These are phyloP conservation scores for Microctonus brassicae DNA, from an alignment of 2,888 invertebrate genomes.

Conservation along the genomic window DNA sequence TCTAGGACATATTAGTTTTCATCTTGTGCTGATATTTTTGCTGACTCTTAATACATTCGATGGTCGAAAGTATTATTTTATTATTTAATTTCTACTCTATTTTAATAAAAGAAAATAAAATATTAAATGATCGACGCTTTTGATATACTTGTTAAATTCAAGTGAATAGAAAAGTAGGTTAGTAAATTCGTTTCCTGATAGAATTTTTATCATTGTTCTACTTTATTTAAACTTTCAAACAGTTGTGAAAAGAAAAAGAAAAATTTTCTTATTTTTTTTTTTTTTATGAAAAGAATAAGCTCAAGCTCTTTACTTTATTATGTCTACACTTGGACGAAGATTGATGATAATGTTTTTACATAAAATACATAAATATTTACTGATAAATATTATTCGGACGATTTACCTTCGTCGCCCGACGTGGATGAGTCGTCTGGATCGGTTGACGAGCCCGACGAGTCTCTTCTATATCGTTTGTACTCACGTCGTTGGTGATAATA, in stretches of 20 bases:
- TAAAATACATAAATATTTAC: neutral
- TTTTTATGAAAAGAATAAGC: neutral
- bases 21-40: conserved; percentile 35
- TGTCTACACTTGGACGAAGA: neutral
- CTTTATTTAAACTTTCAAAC: neutral
- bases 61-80: neutral
- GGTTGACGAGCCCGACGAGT: conserved; percentile 61
- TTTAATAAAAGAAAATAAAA: neutral
- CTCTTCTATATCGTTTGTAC: conserved; percentile 44
- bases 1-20: conserved; percentile 48
- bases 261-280: no score
- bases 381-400: neutral
- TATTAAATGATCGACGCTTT: neutral
- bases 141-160: neutral
- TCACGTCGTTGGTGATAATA: conserved; percentile 34
- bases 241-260: conserved; percentile 5
- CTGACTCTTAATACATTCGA: conserved; percentile 8
- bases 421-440: conserved; percentile 66
- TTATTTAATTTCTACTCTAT: no score
- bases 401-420: conserved; percentile 67
- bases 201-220: neutral
- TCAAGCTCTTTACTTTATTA: neutral
- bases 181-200: neutral
- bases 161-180: conserved; percentile 13
- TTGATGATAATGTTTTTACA: neutral